Evolutionary conservation across 2,888 invertebrate species (phyloP), one percentile per base, ranked within the genome.

Genomic region (Dasysyrphus albostriatus): DNA sequence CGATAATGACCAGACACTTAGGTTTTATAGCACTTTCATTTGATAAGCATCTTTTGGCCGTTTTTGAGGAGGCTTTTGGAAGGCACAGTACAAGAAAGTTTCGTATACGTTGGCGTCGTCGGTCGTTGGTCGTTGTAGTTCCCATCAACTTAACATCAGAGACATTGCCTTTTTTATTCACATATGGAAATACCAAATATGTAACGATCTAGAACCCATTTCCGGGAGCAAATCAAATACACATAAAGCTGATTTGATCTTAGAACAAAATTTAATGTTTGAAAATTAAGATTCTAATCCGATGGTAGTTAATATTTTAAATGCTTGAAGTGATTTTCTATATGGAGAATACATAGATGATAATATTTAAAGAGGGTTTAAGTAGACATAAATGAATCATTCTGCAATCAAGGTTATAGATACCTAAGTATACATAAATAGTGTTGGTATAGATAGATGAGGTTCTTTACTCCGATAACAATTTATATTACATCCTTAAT

Each of bases 1-100:
- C 87, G 87, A 87, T 87, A 87, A 87, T 79, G 82, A 87, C 78
- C 87, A 87, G 82, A 83, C 78, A 79, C 82, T 87, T 82, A 61
- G 75, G 78, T 87, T 87, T 87, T 79, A 87, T 87, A 72, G 87
- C 78, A 79, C 63, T 83, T 74, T 78, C 70, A 73, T 70, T 78
- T 78, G 82, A 87, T 87, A 87, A 70, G 78, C 61, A 83, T 83
- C 87, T 72, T 65, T 75, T 76, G 65, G 61, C 49, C 44, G 10
- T 56, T 58, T 75, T 70, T 58, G 12, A 16, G 19, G 67, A 42
- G 70, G 81, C 69, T 67, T 51, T 67, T 65, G 51, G 63, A 59
- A 44, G 44, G 49, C 56, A 16, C 42, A 34, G 34, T 10, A 24
- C n/a, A 24, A 69, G 67, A 47, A 69, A 51, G 65, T 49, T 16